Conservation (phyloP, 2,797 vertebrate genomes). For the Pipistrellus pipistrellus region DNA sequence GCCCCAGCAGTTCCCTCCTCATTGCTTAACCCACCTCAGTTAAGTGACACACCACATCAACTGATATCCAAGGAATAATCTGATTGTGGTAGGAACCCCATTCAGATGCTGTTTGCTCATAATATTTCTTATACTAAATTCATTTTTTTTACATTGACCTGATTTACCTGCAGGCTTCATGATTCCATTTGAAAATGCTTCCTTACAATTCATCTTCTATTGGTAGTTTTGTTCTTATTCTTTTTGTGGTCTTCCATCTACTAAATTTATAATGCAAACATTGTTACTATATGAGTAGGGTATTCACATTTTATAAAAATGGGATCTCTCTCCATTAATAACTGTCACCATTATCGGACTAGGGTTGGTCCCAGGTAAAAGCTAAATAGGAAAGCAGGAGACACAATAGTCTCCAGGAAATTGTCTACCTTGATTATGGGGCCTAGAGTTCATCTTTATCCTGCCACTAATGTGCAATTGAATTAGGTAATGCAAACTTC, state of each 20-base stretch:
- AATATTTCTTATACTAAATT: not conserved
- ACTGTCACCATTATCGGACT: not conserved
- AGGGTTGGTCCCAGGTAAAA: slow-evolving; percentile 13
- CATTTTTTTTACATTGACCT: not conserved
- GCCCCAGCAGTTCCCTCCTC: not conserved
- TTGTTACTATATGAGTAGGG: not conserved
- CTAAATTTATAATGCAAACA: not conserved
- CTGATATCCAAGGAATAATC: not conserved
- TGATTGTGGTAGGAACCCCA: not conserved
- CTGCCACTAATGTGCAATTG: slow-evolving; percentile 70
- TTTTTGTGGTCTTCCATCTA: not conserved
- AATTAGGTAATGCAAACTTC: slow-evolving; percentile 74
- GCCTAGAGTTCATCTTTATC: slow-evolving; percentile 67
- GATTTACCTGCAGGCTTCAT: not conserved
- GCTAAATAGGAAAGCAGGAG: slow-evolving; percentile 29
- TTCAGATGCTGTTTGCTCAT: not conserved
- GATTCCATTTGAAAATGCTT: slow-evolving; percentile 19
- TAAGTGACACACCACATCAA: not conserved
- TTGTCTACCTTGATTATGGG: slow-evolving; percentile 37
- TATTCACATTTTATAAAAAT: not conserved
- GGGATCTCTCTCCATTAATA: not conserved
- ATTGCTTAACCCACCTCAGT: not conserved
- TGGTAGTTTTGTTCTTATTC: slow-evolving; percentile 16
- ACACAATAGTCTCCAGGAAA: slow-evolving; percentile 51
- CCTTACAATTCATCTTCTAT: slow-evolving; percentile 6